Evolutionary conservation across 2,113 vertebrate genomes (phyloP), one percentile per base, ranked within the genome.

Genomic region (Planiliza haematocheilus): DNA sequence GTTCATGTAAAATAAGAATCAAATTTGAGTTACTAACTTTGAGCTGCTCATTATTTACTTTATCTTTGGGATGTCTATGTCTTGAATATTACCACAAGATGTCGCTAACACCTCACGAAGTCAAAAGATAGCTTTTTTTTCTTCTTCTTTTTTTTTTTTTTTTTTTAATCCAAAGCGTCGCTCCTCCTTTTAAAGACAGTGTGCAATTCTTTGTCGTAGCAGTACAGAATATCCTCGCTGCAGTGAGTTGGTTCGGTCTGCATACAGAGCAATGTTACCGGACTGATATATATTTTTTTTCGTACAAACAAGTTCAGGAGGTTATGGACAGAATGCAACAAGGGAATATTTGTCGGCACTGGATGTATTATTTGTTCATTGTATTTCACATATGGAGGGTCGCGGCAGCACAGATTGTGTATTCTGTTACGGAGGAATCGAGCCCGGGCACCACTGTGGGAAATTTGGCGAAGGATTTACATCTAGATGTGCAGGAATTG

Each of bases 381-480:
- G 18, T 77, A 7, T 71, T 79, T 18, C 67, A 83, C 0, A 24
- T 87, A 65, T 86, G 83, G 71, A 55, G 61, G 57, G 13, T 76
- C 36, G 65, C 81, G 13, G 61, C 74, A 6, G 73, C 81, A 52
- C 91, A 91, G 70, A 85, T 81, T 64, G 84, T 87, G 7, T 94
- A 93, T 83, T 91, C 90, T 5, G 68, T 93, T 5, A 75, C 82
- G 39, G 93, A 94, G 80, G 93, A 94, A 66, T 88, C 90, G 14
- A 89, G 79, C 39, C 84, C 81, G 2, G 94, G 91, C 14, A 88
- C 87, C 7, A 71, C 79, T 59, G 86, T 94, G 8, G 94, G 94
- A 9, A 89, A 91, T 83, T 79, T 94, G 57, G 90, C 92, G 0
- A 94, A 92, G 66, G 93, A 94, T 79, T 82, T 94, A 3, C 85